Percentiles rank a stretch among this genome's conserved stretches.
Evolutionary conservation across 2,888 invertebrate genomes (phyloP).

Genomic region (Hirtodrosophila cameraria): DNA sequence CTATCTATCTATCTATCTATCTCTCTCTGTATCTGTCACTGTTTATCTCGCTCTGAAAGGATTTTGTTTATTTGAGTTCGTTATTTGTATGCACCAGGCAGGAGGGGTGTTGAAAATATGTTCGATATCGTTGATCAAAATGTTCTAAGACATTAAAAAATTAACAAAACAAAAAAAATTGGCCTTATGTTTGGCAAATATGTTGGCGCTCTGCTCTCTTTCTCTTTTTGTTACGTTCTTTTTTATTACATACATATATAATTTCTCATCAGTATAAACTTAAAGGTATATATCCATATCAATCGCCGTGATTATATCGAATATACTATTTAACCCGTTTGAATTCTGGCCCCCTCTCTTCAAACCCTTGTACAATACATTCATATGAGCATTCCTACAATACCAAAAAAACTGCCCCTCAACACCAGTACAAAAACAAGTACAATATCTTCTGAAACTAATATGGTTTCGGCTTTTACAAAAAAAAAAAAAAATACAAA

Average conservation of each 20-base stretch:
- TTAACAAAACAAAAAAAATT: constrained; percentile 8
- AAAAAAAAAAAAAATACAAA: constrained; percentile 19
- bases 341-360: constrained; percentile 43
- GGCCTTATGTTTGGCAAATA: neutral
- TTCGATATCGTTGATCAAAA: constrained; percentile 62
- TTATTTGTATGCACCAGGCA: constrained; percentile 68
- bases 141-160: constrained; percentile 11
- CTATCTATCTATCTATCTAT: constrained; percentile 24
- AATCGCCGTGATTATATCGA: constrained; percentile 44
- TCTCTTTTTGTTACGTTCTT: neutral
- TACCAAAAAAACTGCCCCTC: constrained; percentile 19
- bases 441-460: constrained; percentile 51
- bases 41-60: constrained; percentile 38
- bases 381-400: constrained; percentile 45
- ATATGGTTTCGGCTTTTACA: constrained; percentile 65
- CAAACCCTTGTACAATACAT: constrained; percentile 65
- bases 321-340: constrained; percentile 32
- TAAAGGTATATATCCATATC: constrained; percentile 22
- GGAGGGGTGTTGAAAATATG: constrained; percentile 82
- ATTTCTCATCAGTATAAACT: constrained; percentile 14
- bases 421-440: constrained; percentile 8
- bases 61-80: constrained; percentile 28
- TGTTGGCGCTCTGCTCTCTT: constrained; percentile 12
- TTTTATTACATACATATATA: constrained; percentile 1
- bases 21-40: constrained; percentile 44